Conservation (phyloP, 2,888 invertebrate species). For the Ophion costatus region DNA sequence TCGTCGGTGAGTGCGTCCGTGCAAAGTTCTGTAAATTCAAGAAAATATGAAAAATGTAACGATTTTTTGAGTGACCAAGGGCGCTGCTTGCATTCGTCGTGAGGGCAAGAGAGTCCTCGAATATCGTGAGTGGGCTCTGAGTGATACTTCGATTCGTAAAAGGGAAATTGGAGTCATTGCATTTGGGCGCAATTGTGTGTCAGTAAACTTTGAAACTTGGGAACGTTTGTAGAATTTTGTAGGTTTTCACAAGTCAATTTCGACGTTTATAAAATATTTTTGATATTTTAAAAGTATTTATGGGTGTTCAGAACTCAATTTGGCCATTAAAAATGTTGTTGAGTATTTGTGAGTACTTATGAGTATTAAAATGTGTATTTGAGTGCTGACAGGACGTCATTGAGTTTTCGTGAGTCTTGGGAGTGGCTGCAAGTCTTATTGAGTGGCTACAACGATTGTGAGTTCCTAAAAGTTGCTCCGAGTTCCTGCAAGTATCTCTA, state of each 20-base stretch:
- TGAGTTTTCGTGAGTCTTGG: neutral
- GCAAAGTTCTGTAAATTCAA: constrained; percentile 81
- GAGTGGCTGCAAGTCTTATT: neutral
- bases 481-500: neutral
- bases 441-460: neutral
- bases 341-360: neutral
- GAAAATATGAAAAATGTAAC: constrained; percentile 31
- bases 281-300: too few relatives aligned
- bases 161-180: neutral
- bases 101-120: neutral
- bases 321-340: neutral
- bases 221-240: neutral
- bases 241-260: too few relatives aligned
- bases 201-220: too few relatives aligned
- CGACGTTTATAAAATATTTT: too few relatives aligned
- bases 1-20: constrained; percentile 82
- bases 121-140: neutral
- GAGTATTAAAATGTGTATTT: neutral
- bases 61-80: neutral
- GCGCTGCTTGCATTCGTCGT: too few relatives aligned
- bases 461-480: neutral
- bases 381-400: neutral
- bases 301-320: too few relatives aligned
- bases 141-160: neutral
- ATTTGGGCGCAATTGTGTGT: too few relatives aligned